A percentile compares a stretch with the other conserved stretches of the same genome.
phyloP scores from a whole-genome alignment of 2,113 vertebrate genomes.

The Uria aalge region DNA sequence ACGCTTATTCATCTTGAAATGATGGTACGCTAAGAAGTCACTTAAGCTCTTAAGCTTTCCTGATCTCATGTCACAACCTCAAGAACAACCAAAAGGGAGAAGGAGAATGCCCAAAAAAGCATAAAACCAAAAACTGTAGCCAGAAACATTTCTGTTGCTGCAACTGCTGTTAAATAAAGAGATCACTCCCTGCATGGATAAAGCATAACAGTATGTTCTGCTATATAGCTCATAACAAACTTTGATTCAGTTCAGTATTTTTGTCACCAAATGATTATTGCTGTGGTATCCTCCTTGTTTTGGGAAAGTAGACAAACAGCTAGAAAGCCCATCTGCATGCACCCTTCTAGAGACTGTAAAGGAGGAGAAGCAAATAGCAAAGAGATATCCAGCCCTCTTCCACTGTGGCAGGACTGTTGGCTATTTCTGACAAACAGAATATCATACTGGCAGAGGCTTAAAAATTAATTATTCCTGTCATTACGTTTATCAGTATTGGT shows the following conservation, averaged over 20 bases:
- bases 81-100: constrained; percentile 12
- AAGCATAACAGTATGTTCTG: background rate
- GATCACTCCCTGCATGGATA: background rate
- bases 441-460: background rate
- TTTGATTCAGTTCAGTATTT: background rate
- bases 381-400: background rate
- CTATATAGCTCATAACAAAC: background rate
- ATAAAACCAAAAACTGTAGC: background rate
- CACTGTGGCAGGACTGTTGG: background rate
- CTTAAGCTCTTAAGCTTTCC: constrained; percentile 51
- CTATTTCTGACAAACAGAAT: background rate
- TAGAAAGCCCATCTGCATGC: background rate
- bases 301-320: background rate
- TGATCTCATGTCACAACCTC: constrained; percentile 42
- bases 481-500: background rate
- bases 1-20: constrained; percentile 51
- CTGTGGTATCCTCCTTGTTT: background rate
- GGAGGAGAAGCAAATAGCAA: background rate
- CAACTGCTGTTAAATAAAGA: background rate
- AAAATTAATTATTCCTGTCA: background rate
- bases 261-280: background rate
- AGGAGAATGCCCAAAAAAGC: background rate
- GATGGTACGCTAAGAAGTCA: constrained; percentile 33
- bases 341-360: background rate
- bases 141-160: background rate